Percentiles rank a stretch among this genome's conserved stretches.
These are phyloP conservation scores for Pangasius mekongensis DNA, from an alignment of 2,797 vertebrate species.

Conservation along the genomic window DNA sequence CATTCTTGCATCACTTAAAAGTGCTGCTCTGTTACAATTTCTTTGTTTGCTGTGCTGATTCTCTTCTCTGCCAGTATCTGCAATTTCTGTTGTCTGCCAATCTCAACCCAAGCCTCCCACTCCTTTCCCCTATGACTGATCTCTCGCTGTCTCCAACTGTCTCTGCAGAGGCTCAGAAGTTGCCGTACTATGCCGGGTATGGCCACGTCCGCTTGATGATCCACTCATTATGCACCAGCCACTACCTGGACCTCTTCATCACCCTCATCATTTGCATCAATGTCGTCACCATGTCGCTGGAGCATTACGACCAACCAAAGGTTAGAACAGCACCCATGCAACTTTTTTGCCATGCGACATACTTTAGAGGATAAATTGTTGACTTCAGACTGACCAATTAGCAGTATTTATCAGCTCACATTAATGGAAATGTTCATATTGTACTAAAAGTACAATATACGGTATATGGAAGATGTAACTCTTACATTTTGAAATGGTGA, in stretches of 20 bases:
- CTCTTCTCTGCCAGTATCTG: conserved; percentile 3
- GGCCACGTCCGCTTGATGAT: conserved; percentile 87
- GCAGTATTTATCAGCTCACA: background rate
- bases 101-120: conserved; percentile 13
- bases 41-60: background rate
- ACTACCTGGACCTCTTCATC: conserved; percentile 96
- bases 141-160: background rate
- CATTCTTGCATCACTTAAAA: conserved; percentile 28
- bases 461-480: background rate
- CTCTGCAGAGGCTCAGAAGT: conserved; percentile 86
- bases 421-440: background rate
- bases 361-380: background rate
- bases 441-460: background rate
- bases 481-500: background rate
- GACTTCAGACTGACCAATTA: background rate
- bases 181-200: conserved; percentile 94
- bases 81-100: background rate
- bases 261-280: conserved; percentile 98
- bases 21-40: background rate
- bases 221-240: conserved; percentile 92
- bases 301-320: conserved; percentile 94
- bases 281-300: conserved; percentile 96
- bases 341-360: no score
- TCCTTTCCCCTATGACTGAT: conserved; percentile 1
- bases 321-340: conserved; percentile 71